phyloP scores from a whole-genome alignment of 2,888 invertebrate species.

The Nymphalis urticae region DNA sequence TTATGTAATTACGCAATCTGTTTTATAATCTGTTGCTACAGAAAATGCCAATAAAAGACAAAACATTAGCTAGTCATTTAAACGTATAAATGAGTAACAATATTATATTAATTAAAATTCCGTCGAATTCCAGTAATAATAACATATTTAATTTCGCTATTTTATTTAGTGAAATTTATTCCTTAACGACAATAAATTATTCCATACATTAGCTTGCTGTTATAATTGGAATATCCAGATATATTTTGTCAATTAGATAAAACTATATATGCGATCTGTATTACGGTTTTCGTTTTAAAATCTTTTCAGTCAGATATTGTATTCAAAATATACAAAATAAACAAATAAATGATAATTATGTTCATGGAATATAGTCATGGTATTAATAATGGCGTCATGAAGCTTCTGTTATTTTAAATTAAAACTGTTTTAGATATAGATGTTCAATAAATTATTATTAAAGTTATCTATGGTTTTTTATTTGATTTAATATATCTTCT shows the following conservation, averaged over 20 bases:
- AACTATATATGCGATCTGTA: background rate
- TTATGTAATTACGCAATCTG: background rate
- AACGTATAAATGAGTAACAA: background rate
- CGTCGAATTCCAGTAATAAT: too few species aligned
- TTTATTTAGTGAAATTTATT: too few species aligned
- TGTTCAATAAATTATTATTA: slow-evolving; percentile 34
- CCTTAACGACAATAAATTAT: background rate
- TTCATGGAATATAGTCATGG: slow-evolving; percentile 7
- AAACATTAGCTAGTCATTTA: slow-evolving; percentile 4
- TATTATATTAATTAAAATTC: background rate
- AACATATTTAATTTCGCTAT: too few species aligned
- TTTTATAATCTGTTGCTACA: background rate
- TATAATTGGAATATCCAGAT: background rate
- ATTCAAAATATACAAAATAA: slow-evolving; percentile 4
- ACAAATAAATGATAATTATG: background rate
- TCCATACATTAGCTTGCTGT: background rate
- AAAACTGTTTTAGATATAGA: slow-evolving; percentile 32
- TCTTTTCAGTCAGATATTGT: slow-evolving; percentile 4
- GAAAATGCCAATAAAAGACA: slow-evolving; percentile 5
- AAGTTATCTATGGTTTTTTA: slow-evolving; percentile 10
- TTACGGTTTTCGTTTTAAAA: background rate
- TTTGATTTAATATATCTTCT: background rate
- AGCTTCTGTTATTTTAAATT: slow-evolving; percentile 26
- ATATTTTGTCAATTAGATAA: background rate
- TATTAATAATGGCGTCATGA: slow-evolving; percentile 14